Conservation (phyloP, 2,113 vertebrate genomes). For the Petromus typicus region DNA sequence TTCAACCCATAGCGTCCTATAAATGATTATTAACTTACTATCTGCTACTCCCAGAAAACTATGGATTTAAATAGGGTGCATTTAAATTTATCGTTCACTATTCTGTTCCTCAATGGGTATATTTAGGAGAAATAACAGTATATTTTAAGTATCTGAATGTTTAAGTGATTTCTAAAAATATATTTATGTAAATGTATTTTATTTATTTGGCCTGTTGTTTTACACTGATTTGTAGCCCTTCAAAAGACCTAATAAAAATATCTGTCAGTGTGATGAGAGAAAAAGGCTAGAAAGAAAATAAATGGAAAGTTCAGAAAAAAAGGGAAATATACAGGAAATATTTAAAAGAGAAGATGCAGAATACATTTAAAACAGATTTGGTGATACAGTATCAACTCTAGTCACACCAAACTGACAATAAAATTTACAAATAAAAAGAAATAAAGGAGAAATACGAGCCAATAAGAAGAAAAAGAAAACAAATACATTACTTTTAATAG, state of each 20-base stretch:
- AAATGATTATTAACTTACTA: not conserved
- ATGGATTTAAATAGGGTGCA: not conserved
- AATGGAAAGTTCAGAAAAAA: not conserved
- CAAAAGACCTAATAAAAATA: not conserved
- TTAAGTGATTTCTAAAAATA: not conserved
- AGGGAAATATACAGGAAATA: not conserved
- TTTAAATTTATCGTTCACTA: not conserved
- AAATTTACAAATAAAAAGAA: not conserved
- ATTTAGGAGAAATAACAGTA: not conserved
- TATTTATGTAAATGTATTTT: not conserved
- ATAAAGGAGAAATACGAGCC: not conserved
- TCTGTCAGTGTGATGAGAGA: not conserved
- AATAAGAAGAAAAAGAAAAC: not conserved
- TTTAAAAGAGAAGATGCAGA: not conserved
- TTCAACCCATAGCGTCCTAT: not conserved
- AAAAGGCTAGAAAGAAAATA: not conserved
- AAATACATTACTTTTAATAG: not conserved
- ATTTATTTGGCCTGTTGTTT: not conserved
- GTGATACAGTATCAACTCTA: not conserved
- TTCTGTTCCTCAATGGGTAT: not conserved
- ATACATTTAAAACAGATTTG: not conserved
- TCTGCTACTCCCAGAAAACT: not conserved
- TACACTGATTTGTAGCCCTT: not conserved
- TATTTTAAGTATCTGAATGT: not conserved
- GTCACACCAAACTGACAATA: not conserved